These are phyloP conservation scores for Drosophila navojoa DNA, from an alignment of 1,140 invertebrate genomes.

Conservation along the genomic window DNA sequence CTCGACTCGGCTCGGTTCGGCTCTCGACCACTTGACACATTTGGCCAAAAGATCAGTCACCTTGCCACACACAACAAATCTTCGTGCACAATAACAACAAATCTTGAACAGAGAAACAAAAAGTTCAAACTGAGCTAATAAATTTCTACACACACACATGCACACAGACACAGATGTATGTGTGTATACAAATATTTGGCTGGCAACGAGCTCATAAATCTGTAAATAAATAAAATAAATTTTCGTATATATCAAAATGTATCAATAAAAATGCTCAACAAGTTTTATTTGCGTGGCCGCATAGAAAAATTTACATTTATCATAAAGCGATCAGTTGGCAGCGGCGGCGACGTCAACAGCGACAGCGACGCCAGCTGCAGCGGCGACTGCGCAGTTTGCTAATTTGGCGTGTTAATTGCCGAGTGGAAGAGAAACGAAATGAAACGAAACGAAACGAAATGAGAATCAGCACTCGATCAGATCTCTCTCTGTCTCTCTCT, in stretches of 20 bases:
- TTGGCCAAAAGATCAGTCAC: slow-evolving; percentile 73
- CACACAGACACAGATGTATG: not conserved
- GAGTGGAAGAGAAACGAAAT: slow-evolving; percentile 31
- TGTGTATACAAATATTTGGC: slow-evolving; percentile 72
- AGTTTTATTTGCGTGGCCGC: slow-evolving; percentile 57
- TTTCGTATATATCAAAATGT: slow-evolving; percentile 78
- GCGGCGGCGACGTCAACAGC: slow-evolving; percentile 2
- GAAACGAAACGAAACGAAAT: slow-evolving; percentile 54
- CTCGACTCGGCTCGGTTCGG: slow-evolving; percentile 18
- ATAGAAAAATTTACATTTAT: slow-evolving; percentile 62
- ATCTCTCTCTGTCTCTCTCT: not conserved
- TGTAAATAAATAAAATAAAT: slow-evolving; percentile 81
- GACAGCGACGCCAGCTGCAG: slow-evolving; percentile 17
- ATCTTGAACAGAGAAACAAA: slow-evolving; percentile 27
- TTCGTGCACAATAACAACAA: slow-evolving; percentile 29
- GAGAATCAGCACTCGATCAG: not conserved
- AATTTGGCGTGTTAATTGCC: slow-evolving; percentile 79
- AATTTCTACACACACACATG: slow-evolving; percentile 53
- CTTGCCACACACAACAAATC: slow-evolving; percentile 58
- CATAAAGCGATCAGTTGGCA: slow-evolving; percentile 40
- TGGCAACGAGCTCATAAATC: slow-evolving; percentile 74
- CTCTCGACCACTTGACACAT: slow-evolving; percentile 69
- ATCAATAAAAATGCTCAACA: slow-evolving; percentile 82
- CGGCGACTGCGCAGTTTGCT: slow-evolving; percentile 53
- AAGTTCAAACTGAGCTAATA: slow-evolving; percentile 74